Base-by-base conservation (phyloP, 1,140 invertebrate genomes). In the Caenorhabditis remanei region DNA sequence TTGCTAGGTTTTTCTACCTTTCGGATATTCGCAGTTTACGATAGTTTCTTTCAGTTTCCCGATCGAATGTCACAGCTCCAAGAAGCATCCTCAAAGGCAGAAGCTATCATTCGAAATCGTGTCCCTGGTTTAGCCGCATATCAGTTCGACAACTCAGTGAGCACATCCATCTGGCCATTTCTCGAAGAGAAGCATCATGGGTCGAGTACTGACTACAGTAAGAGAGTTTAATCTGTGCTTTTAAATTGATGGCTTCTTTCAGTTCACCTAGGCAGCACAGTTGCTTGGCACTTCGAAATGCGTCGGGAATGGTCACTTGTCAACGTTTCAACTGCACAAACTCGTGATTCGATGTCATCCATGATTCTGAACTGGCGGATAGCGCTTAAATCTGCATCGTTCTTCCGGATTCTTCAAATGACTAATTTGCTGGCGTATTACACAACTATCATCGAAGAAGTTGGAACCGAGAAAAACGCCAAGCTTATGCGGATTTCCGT, bases 331-430 rank as follows among this genome's bases (percentile, higher is more conserved):
- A 53, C 71, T 24, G 71, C 71, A 11, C 71, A 79, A 79, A 24
- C 71, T 24, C 71, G 71, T 13, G 71, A 79, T 50, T n/a, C 71
- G n/a, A 79, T 79, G 21, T 50, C 46, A 13, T 13, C 71, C 21
- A 79, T 79, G 71, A 79, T 79, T 79, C 46, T 79, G 43, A 79
- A 79, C n/a, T 24, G 50, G 4, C 71, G 71, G 6, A 24, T 79
- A 6, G 71, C 46, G 4, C n/a, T 79, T 6, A 79, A 79, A 53
- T 79, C 71, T 13, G 71, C 71, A 2, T 79, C 71, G 0, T 79
- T 79, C n/a, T 79, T 79, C 19, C 71, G 71, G 9, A 53, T 79
- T 24, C 71, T 79, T 46, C 71, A 79, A n/a, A 79, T 24, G 46
- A 79, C 71, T 3, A 79, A 79, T 14, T 4, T 41, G 53, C n/a